Base-by-base conservation (phyloP, 1,140 invertebrate genomes). In the Hylaeus anthracinus region DNA sequence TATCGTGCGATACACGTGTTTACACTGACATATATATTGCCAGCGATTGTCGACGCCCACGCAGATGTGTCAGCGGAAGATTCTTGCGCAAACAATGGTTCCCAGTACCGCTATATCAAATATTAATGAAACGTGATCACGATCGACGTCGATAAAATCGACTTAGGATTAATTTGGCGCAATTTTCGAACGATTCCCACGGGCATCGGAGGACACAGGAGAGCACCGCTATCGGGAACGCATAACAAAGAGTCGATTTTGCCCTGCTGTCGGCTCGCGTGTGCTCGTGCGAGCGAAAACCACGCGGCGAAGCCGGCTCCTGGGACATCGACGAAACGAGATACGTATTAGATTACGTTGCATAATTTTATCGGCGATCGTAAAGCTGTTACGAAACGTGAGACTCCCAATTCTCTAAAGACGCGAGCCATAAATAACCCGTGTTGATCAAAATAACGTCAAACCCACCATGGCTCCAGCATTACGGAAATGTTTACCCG, bases 331-430 rank as follows among this genome's bases (percentile, higher is more conserved):
- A 74, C 84, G 90, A 89, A 91, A 92, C 86, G 79, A 87, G 87
- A 92, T 87, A 89, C 88, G 87, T 90, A 88, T 92, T 89, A 87
- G 85, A 91, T 92, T 91, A 90, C 89, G 80, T 92, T 92, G 87
- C 91, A 90, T 91, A 92, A 92, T 91, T 92, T 91, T 90, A 92
- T 91, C 88, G 88, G 85, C 81, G 74, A 88, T 90, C 87, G 87
- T 88, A 90, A 91, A 90, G 83, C 82, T 88, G 89, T 90, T 90
- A 82, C 82, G 86, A 88, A 90, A 90, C 82, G 75, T 71, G 82
- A 90, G 76, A 88, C 77, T 37, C 86, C 82, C 85, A 81, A 86
- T 84, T 87, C 78, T 61, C 65, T 60, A 60, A 71, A 45, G 67
- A 69, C 72, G 26, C 6, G 41, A 41, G 58, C 43, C 79, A 72